phyloP scores from a whole-genome alignment of 1,140 invertebrate species.

The Drosophila sp. region DNA sequence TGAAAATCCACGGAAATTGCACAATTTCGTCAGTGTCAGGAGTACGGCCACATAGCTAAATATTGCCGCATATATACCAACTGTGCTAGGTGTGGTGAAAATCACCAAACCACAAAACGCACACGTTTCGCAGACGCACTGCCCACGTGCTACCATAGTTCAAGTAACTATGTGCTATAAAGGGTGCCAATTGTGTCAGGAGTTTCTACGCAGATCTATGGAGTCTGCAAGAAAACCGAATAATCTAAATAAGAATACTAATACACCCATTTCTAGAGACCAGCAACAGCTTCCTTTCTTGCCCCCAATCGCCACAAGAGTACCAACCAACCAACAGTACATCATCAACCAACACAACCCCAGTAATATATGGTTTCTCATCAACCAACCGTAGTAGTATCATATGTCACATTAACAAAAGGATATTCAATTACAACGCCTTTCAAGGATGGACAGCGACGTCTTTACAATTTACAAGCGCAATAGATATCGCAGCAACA shows the following conservation, averaged over 20 bases:
- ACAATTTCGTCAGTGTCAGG: too few species aligned
- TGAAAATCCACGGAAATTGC: too few species aligned
- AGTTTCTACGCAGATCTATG: constrained; percentile 6
- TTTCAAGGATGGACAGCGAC: too few species aligned
- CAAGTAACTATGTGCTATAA: constrained; percentile 9
- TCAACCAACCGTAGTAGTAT: neutral
- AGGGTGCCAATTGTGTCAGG: constrained; percentile 10
- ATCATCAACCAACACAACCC: neutral
- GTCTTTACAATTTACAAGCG: too few species aligned
- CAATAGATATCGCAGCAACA: too few species aligned
- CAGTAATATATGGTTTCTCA: neutral
- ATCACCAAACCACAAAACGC: neutral
- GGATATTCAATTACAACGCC: too few species aligned
- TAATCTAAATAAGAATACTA: too few species aligned
- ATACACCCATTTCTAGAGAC: too few species aligned
- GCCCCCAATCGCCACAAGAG: neutral
- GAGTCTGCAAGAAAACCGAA: constrained; percentile 2
- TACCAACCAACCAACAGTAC: neutral
- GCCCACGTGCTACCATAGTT: constrained; percentile 15
- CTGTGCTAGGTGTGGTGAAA: neutral
- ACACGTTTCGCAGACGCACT: neutral
- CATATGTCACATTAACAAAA: too few species aligned
- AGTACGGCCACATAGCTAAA: too few species aligned
- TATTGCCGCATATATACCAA: too few species aligned
- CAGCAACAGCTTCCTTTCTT: too few species aligned